Evolutionary conservation across 2,888 invertebrate genomes (phyloP), one percentile per base, ranked within the genome.

Genomic region (Tetanocera ferruginea): DNA sequence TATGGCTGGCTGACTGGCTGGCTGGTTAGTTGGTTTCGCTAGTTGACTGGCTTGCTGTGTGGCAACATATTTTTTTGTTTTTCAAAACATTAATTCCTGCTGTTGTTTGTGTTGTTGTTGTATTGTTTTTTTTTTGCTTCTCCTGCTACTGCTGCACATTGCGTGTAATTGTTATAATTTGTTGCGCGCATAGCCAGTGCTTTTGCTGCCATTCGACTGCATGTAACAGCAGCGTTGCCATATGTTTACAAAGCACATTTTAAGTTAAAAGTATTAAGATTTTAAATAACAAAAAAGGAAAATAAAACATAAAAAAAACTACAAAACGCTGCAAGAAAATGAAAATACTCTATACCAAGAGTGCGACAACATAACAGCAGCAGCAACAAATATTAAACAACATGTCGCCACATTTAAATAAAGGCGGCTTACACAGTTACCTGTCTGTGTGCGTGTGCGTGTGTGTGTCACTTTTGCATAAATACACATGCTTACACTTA

Each of bases 121-220:
- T 73, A 3, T 5, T 55, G 31, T 31, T 51, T 5, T 52, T 55
- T 49, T 25, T 23, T 37, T 73, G n/a, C 17, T 55, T 23, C 3
- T 31, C n/a, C 31, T 31, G 23, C 49, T 49, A 8, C 49, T 62
- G 25, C 62, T 49, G 49, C 57, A 57, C 72, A 52, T 60, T 73
- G 19, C 23, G 37, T 72, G 74, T 66, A 75, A 75, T 75, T 67
- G 75, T 52, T 75, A 37, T 75, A 75, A 75, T 75, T 75, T 75
- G 75, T 75, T 67, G 25, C 43, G 23, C 37, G 34, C 72, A 31
- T 37, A 23, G 43, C 57, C 25, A 43, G 64, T 31, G 28, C 62
- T 37, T 72, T 34, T 62, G 73, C 49, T 37, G 62, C 62, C 49
- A 43, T 60, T 62, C 28, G 43, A 49, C 43, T 49, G 49, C 73